Evolutionary conservation across 2,113 vertebrate genomes (phyloP).

Genomic region (Serinus canaria): DNA sequence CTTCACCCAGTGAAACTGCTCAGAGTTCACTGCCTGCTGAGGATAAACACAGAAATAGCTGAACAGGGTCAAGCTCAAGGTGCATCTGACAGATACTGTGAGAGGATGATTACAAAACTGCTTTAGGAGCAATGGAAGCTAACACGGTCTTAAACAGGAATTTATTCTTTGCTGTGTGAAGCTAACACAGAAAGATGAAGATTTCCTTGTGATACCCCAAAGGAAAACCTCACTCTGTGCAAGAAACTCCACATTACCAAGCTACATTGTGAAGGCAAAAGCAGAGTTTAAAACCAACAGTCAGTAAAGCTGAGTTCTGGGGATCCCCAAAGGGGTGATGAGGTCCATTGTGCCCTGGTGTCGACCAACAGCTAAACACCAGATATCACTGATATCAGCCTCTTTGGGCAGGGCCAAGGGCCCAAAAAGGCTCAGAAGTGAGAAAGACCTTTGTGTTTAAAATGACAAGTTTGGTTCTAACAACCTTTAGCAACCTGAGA

Average conservation of each 20-base stretch:
- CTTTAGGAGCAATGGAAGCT: neutral
- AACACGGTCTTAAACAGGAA: fast-evolving
- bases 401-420: neutral
- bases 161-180: neutral
- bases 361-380: neutral
- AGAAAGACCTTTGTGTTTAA: neutral
- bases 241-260: neutral
- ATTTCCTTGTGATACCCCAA: neutral
- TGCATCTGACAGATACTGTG: neutral
- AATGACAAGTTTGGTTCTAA: neutral
- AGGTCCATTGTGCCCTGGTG: neutral
- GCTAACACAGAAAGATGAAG: neutral
- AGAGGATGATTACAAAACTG: neutral
- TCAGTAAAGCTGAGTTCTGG: neutral
- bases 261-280: neutral
- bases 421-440: neutral
- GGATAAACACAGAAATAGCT: conserved; percentile 15
- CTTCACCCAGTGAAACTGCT: neutral
- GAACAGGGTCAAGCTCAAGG: conserved; percentile 1
- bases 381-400: neutral
- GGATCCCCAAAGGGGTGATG: neutral
- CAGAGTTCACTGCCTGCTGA: neutral
- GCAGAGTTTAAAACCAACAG: neutral
- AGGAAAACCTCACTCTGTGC: neutral
- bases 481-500: neutral